Evolutionary conservation across 2,797 vertebrate species (phyloP), one percentile per base, ranked within the genome.

Genomic region (Phoeniculus purpureus): DNA sequence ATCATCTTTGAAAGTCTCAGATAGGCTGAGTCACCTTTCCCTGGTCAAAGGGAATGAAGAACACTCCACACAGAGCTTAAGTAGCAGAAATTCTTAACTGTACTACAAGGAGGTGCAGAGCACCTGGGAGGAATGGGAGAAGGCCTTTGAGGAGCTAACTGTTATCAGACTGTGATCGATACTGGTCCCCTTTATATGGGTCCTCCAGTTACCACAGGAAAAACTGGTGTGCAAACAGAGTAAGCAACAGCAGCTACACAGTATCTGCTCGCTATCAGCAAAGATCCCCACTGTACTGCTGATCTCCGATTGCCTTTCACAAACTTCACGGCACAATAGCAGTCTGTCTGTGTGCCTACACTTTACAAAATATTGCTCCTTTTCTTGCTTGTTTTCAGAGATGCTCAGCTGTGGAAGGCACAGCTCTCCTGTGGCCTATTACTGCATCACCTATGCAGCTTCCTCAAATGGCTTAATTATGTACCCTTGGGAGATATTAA

Each of bases 391-490:
- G 58, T 61, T 91, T 90, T 72, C 73, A 79, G 73, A 80, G 47
- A 83, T 23, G 27, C 32, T 29, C 47, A 31, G 56, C 40, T 64
- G 47, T 10, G n/a, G 52, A 81, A 94, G 40, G 81, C 86, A 76
- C 52, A 89, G 56, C 50, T 29, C 62, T 52, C 34, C 76, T 51
- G 54, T 59, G 66, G 54, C 59, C 79, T 74, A 52, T 3, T 74
- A 52, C 3, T 74, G 12, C 32, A 74, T 48, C 0, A 0, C 37
- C 62, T 76, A 10, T 14, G 45, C 22, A 20, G 87, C 66, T 68
- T 87, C 73, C 50, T 78, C 59, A 89, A 81, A 90, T 23, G 48
- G 52, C 48, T 92, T 91, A 62, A 87, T 91, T 66, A 85, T 2
- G 6, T 37, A 52, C 59, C 34, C 64, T 45, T 74, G 93, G 81